A percentile compares a stretch with the other conserved stretches of the same genome.
These are phyloP conservation scores for Vannuccia rotundouncinata DNA, from an alignment of 2,888 invertebrate genomes.

Conservation along the genomic window DNA sequence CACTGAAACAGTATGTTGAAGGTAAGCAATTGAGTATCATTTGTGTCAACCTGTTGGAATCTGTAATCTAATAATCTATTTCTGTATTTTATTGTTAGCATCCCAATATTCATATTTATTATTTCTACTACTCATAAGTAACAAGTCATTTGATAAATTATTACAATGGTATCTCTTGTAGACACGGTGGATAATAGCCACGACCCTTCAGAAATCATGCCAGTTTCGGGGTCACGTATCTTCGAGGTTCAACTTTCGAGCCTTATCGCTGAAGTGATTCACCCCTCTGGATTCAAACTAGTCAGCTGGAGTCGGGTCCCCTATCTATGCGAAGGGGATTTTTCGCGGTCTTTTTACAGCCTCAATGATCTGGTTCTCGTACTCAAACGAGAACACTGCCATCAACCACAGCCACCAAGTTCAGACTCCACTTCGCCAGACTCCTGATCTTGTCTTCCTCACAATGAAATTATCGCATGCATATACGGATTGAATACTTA, in stretches of 20 bases:
- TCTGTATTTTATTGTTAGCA: background rate
- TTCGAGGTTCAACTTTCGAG: conserved; percentile 67
- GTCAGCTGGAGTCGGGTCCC: conserved; percentile 81
- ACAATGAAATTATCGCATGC: too few relatives aligned
- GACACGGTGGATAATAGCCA: too few relatives aligned
- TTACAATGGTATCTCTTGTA: too few relatives aligned
- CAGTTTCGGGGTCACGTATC: background rate
- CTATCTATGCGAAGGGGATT: conserved; percentile 91
- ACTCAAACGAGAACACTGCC: conserved; percentile 42
- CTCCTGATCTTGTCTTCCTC: too few relatives aligned
- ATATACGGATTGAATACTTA: too few relatives aligned
- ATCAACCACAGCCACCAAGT: background rate
- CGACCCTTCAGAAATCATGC: background rate
- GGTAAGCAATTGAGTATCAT: too few relatives aligned
- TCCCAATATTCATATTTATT: background rate
- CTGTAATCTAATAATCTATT: background rate
- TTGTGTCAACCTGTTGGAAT: conserved; percentile 60
- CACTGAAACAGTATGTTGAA: conserved; percentile 89
- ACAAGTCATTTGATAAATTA: background rate
- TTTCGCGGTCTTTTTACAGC: conserved; percentile 72
- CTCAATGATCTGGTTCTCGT: conserved; percentile 82
- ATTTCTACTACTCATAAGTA: background rate
- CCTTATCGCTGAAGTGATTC: conserved; percentile 63
- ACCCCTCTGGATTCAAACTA: conserved; percentile 68
- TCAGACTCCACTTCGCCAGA: background rate